Base-by-base conservation (phyloP, 2,888 invertebrate genomes). In the Luffia ferchaultella region DNA sequence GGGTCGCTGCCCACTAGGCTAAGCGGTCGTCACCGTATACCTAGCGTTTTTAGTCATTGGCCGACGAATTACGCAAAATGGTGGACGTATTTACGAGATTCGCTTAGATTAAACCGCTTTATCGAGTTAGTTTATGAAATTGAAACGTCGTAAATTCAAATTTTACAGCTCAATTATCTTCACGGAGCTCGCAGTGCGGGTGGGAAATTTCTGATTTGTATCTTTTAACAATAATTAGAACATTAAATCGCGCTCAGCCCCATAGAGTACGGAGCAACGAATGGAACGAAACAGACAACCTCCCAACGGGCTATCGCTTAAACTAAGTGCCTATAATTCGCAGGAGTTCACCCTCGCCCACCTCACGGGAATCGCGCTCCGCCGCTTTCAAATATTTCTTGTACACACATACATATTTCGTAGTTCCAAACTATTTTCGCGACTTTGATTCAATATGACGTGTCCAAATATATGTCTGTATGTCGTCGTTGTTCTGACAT, bases 301-400 rank as follows among this genome's bases (percentile, higher is more conserved):
- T 70, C 76, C 68, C 73, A 59, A 51, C 63, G 69, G 76, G 73
- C 73, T 64, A 78, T 76, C 75, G 72, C 70, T 78, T 76, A 76
- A 76, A 74, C 70, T 74, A 76, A 78, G 76, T 76, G 76, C 68
- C 77, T 72, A 76, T 79, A 79, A 79, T 78, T 78, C 72, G 76
- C 71, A 64, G 64, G 76, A 77, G 72, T 76, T 76, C 70, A 69
- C 71, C 76, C 74, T 72, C 69, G 61, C 60, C 60, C 53, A 64
- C 76, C 70, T 66, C 54, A 52, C 3, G 77, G 76, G 75, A 74
- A 66, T 70, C 67, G 60, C 68, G 67, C 70, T 68, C 62, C 63
- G 61, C 59, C 62, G 67, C 69, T 65, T 65, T 70, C 63, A 70
- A 70, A 76, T 74, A 75, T 73, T 69, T 66, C 70, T 68, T 62